Evolutionary conservation across 2,888 invertebrate genomes (phyloP), one percentile per base, ranked within the genome.

Genomic region (Hemicrepidius hirtus): DNA sequence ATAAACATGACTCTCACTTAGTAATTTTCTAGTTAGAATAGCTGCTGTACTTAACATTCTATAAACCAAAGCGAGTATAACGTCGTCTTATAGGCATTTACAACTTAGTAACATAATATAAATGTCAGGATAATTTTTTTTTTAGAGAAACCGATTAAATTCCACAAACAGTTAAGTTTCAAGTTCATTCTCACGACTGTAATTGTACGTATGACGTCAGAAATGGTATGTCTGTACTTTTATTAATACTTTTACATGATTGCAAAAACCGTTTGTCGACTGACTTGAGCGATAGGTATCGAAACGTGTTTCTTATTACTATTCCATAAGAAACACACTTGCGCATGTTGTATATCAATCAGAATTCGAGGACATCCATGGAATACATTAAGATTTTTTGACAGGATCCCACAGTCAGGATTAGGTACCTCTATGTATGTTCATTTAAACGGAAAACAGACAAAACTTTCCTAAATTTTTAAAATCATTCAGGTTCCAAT

Each of bases 311-410:
- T 28, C 73, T 75, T 68, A 76, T 76, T 75, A 69, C 50, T 75
- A 76, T 76, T 70, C 76, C 62, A 70, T 62, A 67, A 68, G 68
- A 73, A 71, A 68, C 57, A 20, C 46, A 55, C 67, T 24, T 71
- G 71, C 67, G 53, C 67, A 66, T 71, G 64, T 73, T 75, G 75
- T 75, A 73, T 75, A 69, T 75, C 75, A 75, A 75, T 74, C 73
- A 75, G 69, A 68, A 68, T 74, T 75, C 68, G 73, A 74, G 71
- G 73, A 75, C 76, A 67, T 62, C 63, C 64, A 60, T 73, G 71
- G 76, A 72, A 76, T 76, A 76, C 55, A 72, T 76, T 76, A 75
- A 13, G 35, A 50, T 50, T 71, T 66, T 64, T 55, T 46, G 62
- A 49, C 66, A 66, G 49, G 60, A 70, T 71, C 71, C 60, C 60